Conservation (phyloP, 1,140 invertebrate species). For the Cardiocondyla obscurior region DNA sequence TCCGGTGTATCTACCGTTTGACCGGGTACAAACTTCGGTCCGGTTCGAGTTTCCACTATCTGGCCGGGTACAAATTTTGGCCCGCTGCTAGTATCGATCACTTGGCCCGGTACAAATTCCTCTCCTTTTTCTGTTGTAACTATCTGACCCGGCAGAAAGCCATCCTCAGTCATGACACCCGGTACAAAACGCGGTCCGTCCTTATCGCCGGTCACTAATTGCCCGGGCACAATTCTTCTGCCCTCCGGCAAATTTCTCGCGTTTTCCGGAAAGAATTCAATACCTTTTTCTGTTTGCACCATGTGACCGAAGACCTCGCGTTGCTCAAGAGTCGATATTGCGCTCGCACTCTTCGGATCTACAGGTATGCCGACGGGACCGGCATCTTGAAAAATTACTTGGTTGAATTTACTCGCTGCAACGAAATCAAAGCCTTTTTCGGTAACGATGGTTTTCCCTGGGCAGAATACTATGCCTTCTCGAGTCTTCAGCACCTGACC, state of each 20-base stretch:
- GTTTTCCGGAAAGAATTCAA: slow-evolving; percentile 89
- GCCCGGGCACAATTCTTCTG: slow-evolving; percentile 87
- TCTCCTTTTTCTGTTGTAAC: slow-evolving; percentile 88
- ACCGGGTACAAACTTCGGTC: slow-evolving; percentile 89
- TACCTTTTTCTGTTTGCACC: slow-evolving; percentile 87
- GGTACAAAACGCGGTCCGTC: slow-evolving; percentile 88
- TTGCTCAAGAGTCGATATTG: slow-evolving; percentile 78
- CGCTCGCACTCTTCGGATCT: slow-evolving; percentile 85
- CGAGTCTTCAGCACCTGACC: slow-evolving; percentile 87
- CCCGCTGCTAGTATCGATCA: slow-evolving; percentile 84
- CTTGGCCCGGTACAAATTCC: slow-evolving; percentile 87
- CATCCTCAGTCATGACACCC: slow-evolving; percentile 87
- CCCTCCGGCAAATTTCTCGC: slow-evolving; percentile 82
- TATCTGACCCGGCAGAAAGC: slow-evolving; percentile 89
- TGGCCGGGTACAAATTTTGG: slow-evolving; percentile 89
- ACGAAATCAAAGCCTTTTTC: slow-evolving; percentile 86
- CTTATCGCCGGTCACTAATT: slow-evolving; percentile 86
- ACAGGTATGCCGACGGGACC: slow-evolving; percentile 85
- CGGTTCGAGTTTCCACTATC: slow-evolving; percentile 88
- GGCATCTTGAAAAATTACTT: slow-evolving; percentile 85
- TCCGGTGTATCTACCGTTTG: slow-evolving; percentile 89
- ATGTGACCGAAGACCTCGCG: slow-evolving; percentile 88
- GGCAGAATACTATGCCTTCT: slow-evolving; percentile 86
- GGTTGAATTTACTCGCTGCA: slow-evolving; percentile 85
- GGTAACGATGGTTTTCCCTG: slow-evolving; percentile 84